These are phyloP conservation scores for Synergus japonicus DNA, from an alignment of 2,888 invertebrate species.

Conservation along the genomic window DNA sequence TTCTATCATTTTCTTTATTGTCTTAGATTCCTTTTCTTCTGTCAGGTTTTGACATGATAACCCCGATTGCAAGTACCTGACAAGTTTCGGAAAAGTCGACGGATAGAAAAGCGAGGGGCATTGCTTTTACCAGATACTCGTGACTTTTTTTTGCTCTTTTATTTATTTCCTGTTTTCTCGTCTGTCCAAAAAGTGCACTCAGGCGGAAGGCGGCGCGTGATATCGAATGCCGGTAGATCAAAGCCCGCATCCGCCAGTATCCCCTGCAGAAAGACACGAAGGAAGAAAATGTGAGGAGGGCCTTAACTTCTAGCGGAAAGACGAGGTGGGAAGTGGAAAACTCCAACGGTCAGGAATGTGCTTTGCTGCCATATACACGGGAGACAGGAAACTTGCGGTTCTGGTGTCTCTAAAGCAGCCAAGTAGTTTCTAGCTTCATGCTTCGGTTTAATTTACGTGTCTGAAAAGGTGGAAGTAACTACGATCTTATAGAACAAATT, in stretches of 20 bases:
- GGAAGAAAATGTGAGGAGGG: slow-evolving; percentile 46
- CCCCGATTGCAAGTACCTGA: not conserved
- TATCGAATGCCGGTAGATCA: slow-evolving; percentile 66
- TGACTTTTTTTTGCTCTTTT: slow-evolving; percentile 48
- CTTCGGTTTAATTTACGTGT: slow-evolving; percentile 19
- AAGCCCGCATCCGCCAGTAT: slow-evolving; percentile 59
- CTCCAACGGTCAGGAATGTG: slow-evolving; percentile 34
- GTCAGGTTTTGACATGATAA: not conserved
- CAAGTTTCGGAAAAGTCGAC: not conserved
- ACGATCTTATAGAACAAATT: not conserved
- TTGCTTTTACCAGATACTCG: slow-evolving; percentile 48
- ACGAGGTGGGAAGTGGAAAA: slow-evolving; percentile 35
- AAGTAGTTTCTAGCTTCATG: not conserved
- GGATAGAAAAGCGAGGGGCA: slow-evolving; percentile 45
- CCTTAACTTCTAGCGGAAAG: slow-evolving; percentile 11
- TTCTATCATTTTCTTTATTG: too few relatives aligned
- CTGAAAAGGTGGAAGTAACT: not conserved
- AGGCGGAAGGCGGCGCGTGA: slow-evolving; percentile 60
- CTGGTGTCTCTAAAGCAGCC: slow-evolving; percentile 24
- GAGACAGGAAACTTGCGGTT: slow-evolving; percentile 36
- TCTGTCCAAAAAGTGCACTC: slow-evolving; percentile 62
- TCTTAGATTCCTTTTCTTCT: accelerated
- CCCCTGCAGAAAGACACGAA: slow-evolving; percentile 42
- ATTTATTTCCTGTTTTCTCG: slow-evolving; percentile 59
- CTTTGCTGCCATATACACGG: slow-evolving; percentile 14